Evolutionary conservation across 2,888 invertebrate genomes (phyloP).

Genomic region (Drosophila diplacantha): DNA sequence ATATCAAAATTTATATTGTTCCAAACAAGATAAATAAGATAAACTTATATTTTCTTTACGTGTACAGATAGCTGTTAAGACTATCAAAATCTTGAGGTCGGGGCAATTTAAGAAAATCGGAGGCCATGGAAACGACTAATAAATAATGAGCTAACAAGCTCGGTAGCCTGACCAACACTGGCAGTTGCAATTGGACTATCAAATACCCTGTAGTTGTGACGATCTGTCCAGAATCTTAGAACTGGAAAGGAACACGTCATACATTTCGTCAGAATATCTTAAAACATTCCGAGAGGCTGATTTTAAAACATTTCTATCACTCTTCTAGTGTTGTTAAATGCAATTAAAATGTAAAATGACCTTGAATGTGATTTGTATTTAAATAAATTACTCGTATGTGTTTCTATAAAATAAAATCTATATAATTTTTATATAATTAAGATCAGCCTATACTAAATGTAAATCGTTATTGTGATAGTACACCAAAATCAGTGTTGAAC

Average conservation of each 20-base stretch:
- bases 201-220: neutral
- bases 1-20: no score
- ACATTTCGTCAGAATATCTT: neutral
- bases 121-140: slow-evolving; percentile 31
- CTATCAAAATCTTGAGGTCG: slow-evolving; percentile 5
- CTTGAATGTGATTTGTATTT: neutral
- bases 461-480: neutral
- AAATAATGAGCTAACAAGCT: slow-evolving; percentile 36
- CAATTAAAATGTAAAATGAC: neutral
- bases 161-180: slow-evolving; percentile 5
- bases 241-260: neutral
- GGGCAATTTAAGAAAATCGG: slow-evolving; percentile 26
- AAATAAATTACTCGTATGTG: neutral
- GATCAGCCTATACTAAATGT: neutral
- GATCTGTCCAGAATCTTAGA: neutral
- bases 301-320: neutral
- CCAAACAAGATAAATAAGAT: no score
- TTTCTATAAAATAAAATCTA: neutral
- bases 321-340: neutral
- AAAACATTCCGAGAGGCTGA: neutral
- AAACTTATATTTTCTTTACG: neutral
- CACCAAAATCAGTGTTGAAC: neutral
- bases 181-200: neutral
- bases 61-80: slow-evolving; percentile 4
- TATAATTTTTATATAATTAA: neutral